Conservation (phyloP, 2,113 vertebrate species). For the Poecile atricapillus region DNA sequence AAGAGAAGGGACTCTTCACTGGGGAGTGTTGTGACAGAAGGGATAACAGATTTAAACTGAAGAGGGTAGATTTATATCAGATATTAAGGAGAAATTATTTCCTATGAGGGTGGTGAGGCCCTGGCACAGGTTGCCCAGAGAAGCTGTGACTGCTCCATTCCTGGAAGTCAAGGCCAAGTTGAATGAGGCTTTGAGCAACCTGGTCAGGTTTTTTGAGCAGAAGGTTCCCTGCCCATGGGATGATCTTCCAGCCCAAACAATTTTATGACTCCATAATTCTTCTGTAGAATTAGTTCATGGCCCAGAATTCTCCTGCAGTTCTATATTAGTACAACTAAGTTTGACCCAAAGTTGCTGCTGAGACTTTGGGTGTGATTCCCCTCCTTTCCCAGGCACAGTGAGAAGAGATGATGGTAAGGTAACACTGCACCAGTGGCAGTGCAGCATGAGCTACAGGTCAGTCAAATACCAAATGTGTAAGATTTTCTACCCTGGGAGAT, state of each 20-base stretch:
- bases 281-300: background rate
- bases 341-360: background rate
- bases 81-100: background rate
- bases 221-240: background rate
- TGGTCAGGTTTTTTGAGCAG: too few relatives aligned
- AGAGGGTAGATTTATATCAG: background rate
- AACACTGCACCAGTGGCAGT: background rate
- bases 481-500: background rate
- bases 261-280: background rate
- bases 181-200: background rate
- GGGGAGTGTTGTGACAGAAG: background rate
- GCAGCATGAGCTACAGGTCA: background rate
- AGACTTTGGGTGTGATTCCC: background rate
- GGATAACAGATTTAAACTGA: background rate
- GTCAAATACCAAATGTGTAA: background rate
- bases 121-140: background rate
- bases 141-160: accelerated
- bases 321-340: background rate
- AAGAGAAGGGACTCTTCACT: background rate
- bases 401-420: background rate
- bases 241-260: background rate
- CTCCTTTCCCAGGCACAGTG: background rate
- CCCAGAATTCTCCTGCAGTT: background rate
- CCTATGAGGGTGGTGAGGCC: accelerated
- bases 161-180: background rate